Base-by-base conservation (phyloP, 2,888 invertebrate genomes). In the Callyntrura sp. region DNA sequence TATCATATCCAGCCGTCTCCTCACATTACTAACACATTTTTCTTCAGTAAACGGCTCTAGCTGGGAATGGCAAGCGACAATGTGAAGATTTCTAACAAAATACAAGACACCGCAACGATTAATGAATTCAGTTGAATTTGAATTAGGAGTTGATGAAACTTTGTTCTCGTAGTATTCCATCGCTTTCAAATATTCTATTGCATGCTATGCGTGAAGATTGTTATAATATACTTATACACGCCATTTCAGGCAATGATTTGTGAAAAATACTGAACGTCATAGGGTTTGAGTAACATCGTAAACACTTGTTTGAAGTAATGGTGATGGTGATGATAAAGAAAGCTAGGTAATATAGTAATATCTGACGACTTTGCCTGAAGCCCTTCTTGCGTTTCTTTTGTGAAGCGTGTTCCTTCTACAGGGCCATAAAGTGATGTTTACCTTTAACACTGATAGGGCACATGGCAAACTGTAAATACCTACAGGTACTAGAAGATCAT, bases 341-440 rank as follows among this genome's bases (percentile, higher is more conserved):
- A 28, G n/a, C 25, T 35, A n/a, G n/a, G n/a, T n/a, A n/a, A n/a
- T n/a, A 4, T 35, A 35, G 35, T 6, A 35, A 35, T 35, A 2
- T 35, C 35, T 35, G 35, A 35, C 35, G 35, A 35, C 3, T 35
- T n/a, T 35, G 35, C 35, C 35, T 35, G 35, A 4, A 65, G 65
- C 65, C 23, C 28, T 28, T 65, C 5, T 65, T n/a, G 14, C 8
- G 14, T 76, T 9, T 9, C 35, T 51, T 76, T 73, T 73, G 48
- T 48, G 12, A 76, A 76, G 51, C 48, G 25, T 76, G 76, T 51
- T 43, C 20, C 73, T 73, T 51, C n/a, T n/a, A 6, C 51, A 57
- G 55, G 57, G 78, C 57, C 78, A 78, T 78, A 78, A 78, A 78
- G 28, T 78, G 57, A 17, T 55, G 78, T 17, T 78, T 78, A 17